These are phyloP conservation scores for Hippocampus comes DNA, from an alignment of 2,113 vertebrate species.

Conservation along the genomic window DNA sequence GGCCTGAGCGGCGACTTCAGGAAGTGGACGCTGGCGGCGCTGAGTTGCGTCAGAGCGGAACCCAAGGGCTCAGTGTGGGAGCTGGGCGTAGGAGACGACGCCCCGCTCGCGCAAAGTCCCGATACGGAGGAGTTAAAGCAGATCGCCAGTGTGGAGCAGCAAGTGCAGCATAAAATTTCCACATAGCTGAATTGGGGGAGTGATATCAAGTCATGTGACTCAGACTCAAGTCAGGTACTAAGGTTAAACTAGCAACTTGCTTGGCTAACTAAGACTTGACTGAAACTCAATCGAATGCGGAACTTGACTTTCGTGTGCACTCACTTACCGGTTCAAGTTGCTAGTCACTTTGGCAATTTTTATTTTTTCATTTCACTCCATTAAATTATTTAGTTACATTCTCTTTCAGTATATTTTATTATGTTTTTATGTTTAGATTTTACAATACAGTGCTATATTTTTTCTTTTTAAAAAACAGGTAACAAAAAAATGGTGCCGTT, in stretches of 20 bases:
- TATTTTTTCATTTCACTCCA: too few species aligned
- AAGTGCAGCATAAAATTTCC: neutral
- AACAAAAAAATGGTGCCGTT: too few species aligned
- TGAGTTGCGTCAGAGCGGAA: slow-evolving; percentile 30
- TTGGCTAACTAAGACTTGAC: neutral
- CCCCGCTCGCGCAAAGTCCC: slow-evolving; percentile 7
- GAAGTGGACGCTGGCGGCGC: slow-evolving; percentile 45
- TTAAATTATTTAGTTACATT: too few species aligned
- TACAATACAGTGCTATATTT: too few species aligned
- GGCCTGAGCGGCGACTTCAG: slow-evolving; percentile 74
- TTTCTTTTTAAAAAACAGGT: too few species aligned
- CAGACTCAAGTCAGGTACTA: neutral
- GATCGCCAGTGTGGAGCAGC: slow-evolving; percentile 7
- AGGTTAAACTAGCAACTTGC: neutral
- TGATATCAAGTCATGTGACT: neutral
- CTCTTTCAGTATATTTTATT: too few species aligned
- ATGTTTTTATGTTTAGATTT: too few species aligned
- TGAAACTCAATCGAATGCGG: too few species aligned
- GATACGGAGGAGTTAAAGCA: slow-evolving; percentile 17
- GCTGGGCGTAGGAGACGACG: slow-evolving; percentile 20
- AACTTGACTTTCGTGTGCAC: too few species aligned
- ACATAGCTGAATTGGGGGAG: neutral
- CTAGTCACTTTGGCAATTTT: too few species aligned
- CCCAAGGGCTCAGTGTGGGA: slow-evolving; percentile 50
- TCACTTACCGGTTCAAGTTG: too few species aligned